These are phyloP conservation scores for Lophotriccus pileatus DNA, from an alignment of 2,797 vertebrate species.

Conservation along the genomic window DNA sequence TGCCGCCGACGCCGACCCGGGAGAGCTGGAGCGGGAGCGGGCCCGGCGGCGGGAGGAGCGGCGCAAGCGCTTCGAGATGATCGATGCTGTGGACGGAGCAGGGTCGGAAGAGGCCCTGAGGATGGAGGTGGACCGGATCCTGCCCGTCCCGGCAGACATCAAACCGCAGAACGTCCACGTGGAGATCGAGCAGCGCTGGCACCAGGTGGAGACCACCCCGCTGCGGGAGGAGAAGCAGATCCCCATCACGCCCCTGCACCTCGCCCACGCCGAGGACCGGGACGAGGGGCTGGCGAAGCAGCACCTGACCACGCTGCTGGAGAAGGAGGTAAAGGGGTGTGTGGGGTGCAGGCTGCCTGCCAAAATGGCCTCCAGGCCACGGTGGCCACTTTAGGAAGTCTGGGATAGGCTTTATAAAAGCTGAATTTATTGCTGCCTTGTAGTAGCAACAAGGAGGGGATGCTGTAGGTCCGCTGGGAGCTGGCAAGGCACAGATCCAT, in stretches of 20 bases:
- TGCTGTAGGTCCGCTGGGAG: not conserved
- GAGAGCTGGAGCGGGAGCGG: constrained; percentile 80
- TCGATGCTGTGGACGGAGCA: constrained; percentile 62
- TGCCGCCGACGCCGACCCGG: constrained; percentile 10
- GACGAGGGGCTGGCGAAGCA: constrained; percentile 78
- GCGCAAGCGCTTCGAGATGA: constrained; percentile 76
- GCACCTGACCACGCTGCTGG: constrained; percentile 86
- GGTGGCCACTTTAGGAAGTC: not conserved
- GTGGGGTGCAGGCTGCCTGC: not conserved
- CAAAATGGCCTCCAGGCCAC: not conserved
- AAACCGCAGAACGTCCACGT: constrained; percentile 82
- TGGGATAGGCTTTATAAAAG: not conserved
- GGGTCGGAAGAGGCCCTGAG: constrained; percentile 72
- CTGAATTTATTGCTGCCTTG: not conserved
- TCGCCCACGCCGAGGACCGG: constrained; percentile 53
- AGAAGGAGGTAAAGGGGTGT: constrained; percentile 87
- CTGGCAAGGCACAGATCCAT: not conserved
- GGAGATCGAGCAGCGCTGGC: constrained; percentile 96
- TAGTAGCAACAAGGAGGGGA: not conserved
- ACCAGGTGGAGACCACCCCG: constrained; percentile 94
- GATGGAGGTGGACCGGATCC: constrained; percentile 88
- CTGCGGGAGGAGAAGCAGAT: constrained; percentile 95
- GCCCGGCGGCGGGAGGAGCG: constrained; percentile 77
- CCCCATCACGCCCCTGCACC: constrained; percentile 82
- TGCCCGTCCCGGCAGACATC: constrained; percentile 36